A percentile compares a stretch with the other conserved stretches of the same genome.
phyloP scores from a whole-genome alignment of 2,888 invertebrate genomes.

The Dolomedes plantarius region DNA sequence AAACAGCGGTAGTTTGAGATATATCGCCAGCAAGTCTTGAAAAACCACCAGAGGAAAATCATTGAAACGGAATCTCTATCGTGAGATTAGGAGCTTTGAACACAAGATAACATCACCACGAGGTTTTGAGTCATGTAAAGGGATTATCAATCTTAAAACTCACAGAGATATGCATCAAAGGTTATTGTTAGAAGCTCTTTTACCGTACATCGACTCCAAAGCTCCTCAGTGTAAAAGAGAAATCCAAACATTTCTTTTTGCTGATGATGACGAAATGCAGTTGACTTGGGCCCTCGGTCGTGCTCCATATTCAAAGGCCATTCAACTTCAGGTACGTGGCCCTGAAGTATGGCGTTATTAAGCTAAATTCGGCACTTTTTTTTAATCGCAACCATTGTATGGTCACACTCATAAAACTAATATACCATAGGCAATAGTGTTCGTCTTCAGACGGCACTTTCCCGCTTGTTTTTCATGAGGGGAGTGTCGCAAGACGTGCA shows the following conservation, averaged over 20 bases:
- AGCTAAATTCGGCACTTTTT: constrained; percentile 62
- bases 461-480: constrained; percentile 70
- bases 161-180: constrained; percentile 68
- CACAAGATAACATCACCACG: not conserved
- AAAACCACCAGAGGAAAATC: not conserved
- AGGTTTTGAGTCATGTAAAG: not conserved
- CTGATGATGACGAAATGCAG: not conserved
- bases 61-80: not conserved
- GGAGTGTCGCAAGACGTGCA: constrained; percentile 69
- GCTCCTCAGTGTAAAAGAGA: constrained; percentile 42
- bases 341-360: constrained; percentile 2
- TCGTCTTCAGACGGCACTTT: constrained; percentile 64
- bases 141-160: constrained; percentile 42
- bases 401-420: not conserved
- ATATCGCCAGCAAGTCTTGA: not conserved
- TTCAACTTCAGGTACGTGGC: constrained; percentile 1
- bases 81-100: not conserved
- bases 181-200: constrained; percentile 65
- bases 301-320: not conserved
- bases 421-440: not conserved
- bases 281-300: not conserved
- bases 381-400: constrained; percentile 9
- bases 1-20: not conserved
- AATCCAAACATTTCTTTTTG: not conserved
- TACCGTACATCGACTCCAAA: constrained; percentile 34